Percentiles rank a stretch among this genome's conserved stretches.
phyloP scores from a whole-genome alignment of 2,888 invertebrate species.

The Belgica antarctica region DNA sequence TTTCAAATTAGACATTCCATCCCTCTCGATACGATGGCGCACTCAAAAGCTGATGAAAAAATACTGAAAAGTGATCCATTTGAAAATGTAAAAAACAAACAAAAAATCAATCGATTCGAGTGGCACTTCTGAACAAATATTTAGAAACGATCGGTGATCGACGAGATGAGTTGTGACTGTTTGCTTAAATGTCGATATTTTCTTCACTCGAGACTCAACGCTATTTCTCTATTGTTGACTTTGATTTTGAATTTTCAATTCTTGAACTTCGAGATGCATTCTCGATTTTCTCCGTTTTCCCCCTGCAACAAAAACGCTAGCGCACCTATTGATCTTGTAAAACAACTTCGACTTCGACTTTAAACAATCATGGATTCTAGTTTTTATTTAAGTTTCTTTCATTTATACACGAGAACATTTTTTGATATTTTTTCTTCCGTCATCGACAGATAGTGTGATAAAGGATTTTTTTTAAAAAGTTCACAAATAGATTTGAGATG shows the following conservation, averaged over 20 bases:
- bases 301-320: background rate
- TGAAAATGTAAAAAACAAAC: constrained; percentile 24
- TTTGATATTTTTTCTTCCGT: background rate
- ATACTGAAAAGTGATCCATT: constrained; percentile 27
- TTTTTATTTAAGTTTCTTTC: constrained; percentile 22
- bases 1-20: constrained; percentile 20
- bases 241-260: constrained; percentile 1
- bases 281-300: background rate
- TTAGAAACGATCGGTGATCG: constrained; percentile 29
- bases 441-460: too few species aligned
- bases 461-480: background rate
- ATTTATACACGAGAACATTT: background rate
- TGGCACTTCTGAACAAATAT: constrained; percentile 33
- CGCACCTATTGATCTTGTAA: background rate
- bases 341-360: background rate
- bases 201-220: constrained; percentile 17
- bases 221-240: constrained; percentile 26
- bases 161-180: constrained; percentile 19
- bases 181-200: constrained; percentile 27
- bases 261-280: background rate
- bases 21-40: background rate
- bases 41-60: background rate
- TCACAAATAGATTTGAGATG: background rate
- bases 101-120: constrained; percentile 26
- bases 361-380: constrained; percentile 23